phyloP scores from a whole-genome alignment of 1,140 invertebrate species.

The Pseudoatta argentina region DNA sequence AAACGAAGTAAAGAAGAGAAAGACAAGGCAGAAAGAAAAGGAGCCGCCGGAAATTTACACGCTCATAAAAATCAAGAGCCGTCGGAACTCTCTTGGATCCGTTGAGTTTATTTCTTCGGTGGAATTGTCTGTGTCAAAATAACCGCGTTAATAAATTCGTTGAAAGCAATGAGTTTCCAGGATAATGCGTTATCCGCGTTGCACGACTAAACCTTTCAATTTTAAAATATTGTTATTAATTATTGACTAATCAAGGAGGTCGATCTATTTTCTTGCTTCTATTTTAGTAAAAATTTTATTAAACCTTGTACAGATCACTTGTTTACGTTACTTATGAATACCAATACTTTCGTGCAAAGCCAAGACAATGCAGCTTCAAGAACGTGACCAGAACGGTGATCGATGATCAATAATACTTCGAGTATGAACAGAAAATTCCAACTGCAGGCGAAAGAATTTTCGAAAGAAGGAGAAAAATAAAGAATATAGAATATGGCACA shows the following conservation, averaged over 20 bases:
- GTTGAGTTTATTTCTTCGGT: slow-evolving; percentile 53
- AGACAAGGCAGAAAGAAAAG: slow-evolving; percentile 57
- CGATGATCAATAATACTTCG: slow-evolving; percentile 51
- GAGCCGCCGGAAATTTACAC: slow-evolving; percentile 81
- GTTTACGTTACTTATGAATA: slow-evolving; percentile 10
- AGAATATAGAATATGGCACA: slow-evolving; percentile 42
- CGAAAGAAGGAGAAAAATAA: slow-evolving; percentile 37
- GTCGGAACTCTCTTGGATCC: slow-evolving; percentile 77
- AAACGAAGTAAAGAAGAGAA: slow-evolving; percentile 59
- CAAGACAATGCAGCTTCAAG: slow-evolving; percentile 16
- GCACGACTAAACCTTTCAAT: neutral
- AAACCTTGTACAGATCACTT: neutral
- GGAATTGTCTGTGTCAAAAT: slow-evolving; percentile 57
- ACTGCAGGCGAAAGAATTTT: slow-evolving; percentile 44
- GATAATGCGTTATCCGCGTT: neutral
- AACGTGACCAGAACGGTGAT: slow-evolving; percentile 32
- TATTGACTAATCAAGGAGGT: neutral
- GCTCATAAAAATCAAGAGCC: slow-evolving; percentile 86
- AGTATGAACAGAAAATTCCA: slow-evolving; percentile 29
- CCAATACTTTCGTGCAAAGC: slow-evolving; percentile 13
- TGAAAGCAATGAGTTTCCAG: slow-evolving; percentile 19
- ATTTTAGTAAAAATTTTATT: neutral
- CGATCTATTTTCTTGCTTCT: neutral
- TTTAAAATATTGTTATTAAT: neutral
- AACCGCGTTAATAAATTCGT: slow-evolving; percentile 57